A percentile compares a stretch with the other conserved stretches of the same genome.
Conservation (phyloP, 2,797 vertebrate genomes). For the Stomatorhinus walkeri region DNA sequence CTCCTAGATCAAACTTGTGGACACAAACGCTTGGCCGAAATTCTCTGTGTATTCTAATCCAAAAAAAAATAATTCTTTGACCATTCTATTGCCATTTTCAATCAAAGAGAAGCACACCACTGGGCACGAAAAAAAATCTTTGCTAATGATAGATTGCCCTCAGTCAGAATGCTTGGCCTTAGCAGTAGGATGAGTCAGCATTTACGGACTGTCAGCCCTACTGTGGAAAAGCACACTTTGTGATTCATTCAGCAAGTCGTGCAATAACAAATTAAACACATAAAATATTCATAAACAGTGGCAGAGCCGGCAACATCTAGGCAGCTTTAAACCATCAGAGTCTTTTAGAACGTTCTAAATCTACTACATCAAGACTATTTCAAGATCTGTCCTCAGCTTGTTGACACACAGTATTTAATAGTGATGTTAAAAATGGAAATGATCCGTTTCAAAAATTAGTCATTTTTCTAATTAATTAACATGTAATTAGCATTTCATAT, state of each 20-base stretch:
- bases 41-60: not conserved
- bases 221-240: not conserved
- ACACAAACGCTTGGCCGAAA: not conserved
- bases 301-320: not conserved
- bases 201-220: not conserved
- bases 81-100: not conserved
- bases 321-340: not conserved
- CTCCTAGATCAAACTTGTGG: not conserved
- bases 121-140: not conserved
- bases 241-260: not conserved
- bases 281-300: slow-evolving; percentile 15
- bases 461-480: slow-evolving; percentile 23
- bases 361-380: not conserved
- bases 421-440: not conserved
- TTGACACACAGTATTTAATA: slow-evolving; percentile 3
- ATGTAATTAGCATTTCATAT: slow-evolving; percentile 17
- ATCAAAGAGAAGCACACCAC: not conserved
- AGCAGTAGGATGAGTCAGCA: not conserved
- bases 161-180: not conserved
- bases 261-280: slow-evolving; percentile 5
- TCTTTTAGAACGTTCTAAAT: not conserved
- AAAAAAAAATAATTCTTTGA: not conserved
- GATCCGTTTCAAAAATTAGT: not conserved
- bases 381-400: slow-evolving; percentile 2
- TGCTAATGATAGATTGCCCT: slow-evolving; percentile 14